Evolutionary conservation across 2,113 vertebrate genomes (phyloP), one percentile per base, ranked within the genome.

Genomic region (Bufo gargarizans): DNA sequence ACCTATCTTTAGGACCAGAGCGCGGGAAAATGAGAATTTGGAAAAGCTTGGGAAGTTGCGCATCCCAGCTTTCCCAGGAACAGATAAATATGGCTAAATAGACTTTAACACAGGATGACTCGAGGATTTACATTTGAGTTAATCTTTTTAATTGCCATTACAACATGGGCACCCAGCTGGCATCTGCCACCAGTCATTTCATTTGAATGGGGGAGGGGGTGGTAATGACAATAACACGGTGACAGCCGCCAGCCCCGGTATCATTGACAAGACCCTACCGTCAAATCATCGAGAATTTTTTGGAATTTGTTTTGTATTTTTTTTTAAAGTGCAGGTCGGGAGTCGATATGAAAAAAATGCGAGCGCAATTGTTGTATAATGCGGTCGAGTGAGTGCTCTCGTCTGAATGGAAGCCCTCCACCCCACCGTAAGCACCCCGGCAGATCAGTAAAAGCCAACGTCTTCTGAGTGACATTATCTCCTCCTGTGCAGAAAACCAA

Each of bases 401-500:
- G 53, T 78, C 5, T 80, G 67, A 86, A 74, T 16, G 12, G 22
- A 86, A 19, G 2, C 0, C 8, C 85, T 72, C 85, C 78, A 74
- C 49, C 58, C 45, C 50, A 67, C 45, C 3, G 19, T 58, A 7
- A 77, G 77, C 71, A 56, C 4, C 16, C 50, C 53, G 45, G 83
- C 49, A 86, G 91, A 92, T 89, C 82, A 85, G 74, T 90, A 55
- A 91, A 89, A 91, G 85, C 82, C 71, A 90, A 72, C 85, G 61
- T 90, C 91, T 85, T 80, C 13, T 83, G 93, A 93, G 83, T 94
- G 94, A 93, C 91, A 84, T 92, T 94, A 94, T 94, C 94, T 94
- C 91, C 91, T 94, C 85, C 88, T 91, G 90, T 93, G 90, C 91
- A 95, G 92, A 96, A 76, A 96, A 94, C 86, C 94, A 95, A 95